Base-by-base conservation (phyloP, 2,113 vertebrate species). In the Etheostoma cragini region DNA sequence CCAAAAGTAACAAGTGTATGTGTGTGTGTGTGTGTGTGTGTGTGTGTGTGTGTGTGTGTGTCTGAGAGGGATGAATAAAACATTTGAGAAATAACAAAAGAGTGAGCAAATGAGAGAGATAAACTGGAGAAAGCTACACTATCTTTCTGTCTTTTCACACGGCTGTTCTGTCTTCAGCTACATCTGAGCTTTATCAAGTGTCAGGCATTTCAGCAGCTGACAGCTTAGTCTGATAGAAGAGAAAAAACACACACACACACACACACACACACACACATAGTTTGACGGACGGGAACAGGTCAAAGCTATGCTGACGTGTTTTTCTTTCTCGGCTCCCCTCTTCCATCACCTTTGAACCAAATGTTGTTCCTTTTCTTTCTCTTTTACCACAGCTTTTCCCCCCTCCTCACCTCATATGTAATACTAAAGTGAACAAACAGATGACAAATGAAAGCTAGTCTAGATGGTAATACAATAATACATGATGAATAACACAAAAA, bases 111-210 rank as follows among this genome's bases (percentile, higher is more conserved):
- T 22, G 7, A 54, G 54, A 53, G 52, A 53, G 14, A 70, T 14
- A 30, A 8, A 38, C 8, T 10, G 38, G 7, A 49, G 45, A 56
- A 56, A 38, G 42, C 69, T 50, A n/a, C 21, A 5, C n/a, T n/a
- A n/a, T 56, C 22, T 35, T 62, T 81, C n/a, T 61, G 33, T 81
- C 57, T 72, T 80, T 24, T n/a, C 46, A 22, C 45, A 76, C 12
- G 19, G 38, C 74, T 81, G 76, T n/a, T 80, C 54, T 66, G 58
- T 85, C 53, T 78, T 87, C 62, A 78, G 72, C 19, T 13, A 65
- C 86, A 79, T 87, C 58, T 82, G 67, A 38, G 73, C 72, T 90
- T 82, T 77, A 87, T 87, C 49, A 6, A 82, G 69, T 78, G 78
- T 80, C 78, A 74, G 76, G 42, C 69, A 33, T 80, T 84, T 46